A percentile compares a stretch with the other conserved stretches of the same genome.
These are phyloP conservation scores for Cossypha niveicapilla DNA, from an alignment of 2,797 vertebrate genomes.

Conservation along the genomic window DNA sequence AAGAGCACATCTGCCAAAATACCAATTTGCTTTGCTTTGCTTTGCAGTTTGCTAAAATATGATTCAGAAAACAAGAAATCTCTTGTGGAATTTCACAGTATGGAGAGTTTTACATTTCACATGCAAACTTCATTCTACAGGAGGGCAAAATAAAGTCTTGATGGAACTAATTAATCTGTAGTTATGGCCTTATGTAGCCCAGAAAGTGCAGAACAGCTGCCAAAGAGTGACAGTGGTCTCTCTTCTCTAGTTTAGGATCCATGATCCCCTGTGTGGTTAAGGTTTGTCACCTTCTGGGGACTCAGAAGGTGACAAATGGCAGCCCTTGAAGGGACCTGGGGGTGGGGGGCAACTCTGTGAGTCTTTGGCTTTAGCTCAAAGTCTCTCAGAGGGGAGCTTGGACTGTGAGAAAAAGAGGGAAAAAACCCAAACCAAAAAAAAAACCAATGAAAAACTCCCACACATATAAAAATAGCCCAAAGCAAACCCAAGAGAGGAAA, in stretches of 20 bases:
- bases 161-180: background rate
- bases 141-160: background rate
- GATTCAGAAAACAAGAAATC: background rate
- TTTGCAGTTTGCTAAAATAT: background rate
- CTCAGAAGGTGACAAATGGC: background rate
- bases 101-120: background rate
- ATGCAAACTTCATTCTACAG: background rate
- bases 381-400: background rate
- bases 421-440: rapidly evolving
- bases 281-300: no score
- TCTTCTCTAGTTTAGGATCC: background rate
- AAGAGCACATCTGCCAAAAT: background rate
- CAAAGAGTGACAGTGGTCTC: background rate
- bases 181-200: background rate
- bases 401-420: background rate
- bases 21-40: background rate
- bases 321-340: background rate
- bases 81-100: background rate
- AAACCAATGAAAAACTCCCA: rapidly evolving
- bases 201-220: background rate
- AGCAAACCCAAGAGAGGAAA: background rate
- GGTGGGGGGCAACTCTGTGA: rapidly evolving
- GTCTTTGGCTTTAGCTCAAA: background rate
- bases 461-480: background rate
- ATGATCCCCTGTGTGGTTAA: rapidly evolving